Conservation (phyloP, 2,113 vertebrate genomes). For the Burhinus bistriatus region DNA sequence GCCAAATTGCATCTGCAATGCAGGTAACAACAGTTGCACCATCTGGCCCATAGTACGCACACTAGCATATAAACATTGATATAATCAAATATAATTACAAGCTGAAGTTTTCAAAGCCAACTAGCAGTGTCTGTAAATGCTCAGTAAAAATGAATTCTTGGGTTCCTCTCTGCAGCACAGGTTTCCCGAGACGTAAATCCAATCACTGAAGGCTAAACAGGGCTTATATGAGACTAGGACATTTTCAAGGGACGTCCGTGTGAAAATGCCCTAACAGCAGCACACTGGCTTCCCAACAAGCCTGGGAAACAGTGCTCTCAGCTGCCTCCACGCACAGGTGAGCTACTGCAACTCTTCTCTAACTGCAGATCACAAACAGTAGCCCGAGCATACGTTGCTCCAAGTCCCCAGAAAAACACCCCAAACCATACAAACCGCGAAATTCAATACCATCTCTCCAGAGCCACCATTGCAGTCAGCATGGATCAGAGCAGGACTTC, state of each 20-base stretch:
- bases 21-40: conserved; percentile 42
- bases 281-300: not conserved
- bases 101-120: not conserved
- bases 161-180: not conserved
- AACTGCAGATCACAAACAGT: not conserved
- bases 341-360: not conserved
- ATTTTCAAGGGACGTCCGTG: not conserved
- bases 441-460: not conserved
- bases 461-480: not conserved
- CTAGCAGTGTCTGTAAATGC: not conserved
- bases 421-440: not conserved
- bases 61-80: conserved; percentile 23
- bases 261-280: not conserved
- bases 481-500: not conserved
- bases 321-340: not conserved
- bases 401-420: not conserved
- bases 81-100: conserved; percentile 23
- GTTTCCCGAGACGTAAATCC: not conserved
- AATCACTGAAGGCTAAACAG: not conserved
- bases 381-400: not conserved
- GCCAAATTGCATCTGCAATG: conserved; percentile 53
- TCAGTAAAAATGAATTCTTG: not conserved
- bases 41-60: not conserved
- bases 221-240: fast-evolving
- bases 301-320: not conserved